A percentile compares a stretch with the other conserved stretches of the same genome.
Conservation (phyloP, 2,113 vertebrate species). For the Scomber japonicus region DNA sequence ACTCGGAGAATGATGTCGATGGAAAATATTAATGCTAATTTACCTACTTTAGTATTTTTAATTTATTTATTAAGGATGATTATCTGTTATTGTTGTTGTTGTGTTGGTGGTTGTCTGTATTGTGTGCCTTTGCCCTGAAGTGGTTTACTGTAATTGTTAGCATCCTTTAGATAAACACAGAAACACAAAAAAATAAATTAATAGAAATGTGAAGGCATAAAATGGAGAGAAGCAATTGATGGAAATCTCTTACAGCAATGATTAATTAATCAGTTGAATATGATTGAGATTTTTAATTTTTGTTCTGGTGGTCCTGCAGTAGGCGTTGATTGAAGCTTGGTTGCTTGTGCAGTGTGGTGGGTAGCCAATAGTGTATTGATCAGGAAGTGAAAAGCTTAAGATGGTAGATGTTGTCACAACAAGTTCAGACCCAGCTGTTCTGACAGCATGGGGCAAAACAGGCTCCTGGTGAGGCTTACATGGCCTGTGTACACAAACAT, state of each 20-base stretch:
- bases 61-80: slow-evolving; percentile 35
- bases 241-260: background rate
- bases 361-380: slow-evolving; percentile 57
- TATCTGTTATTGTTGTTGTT: slow-evolving; percentile 36
- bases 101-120: background rate
- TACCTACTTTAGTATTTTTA: slow-evolving; percentile 33
- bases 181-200: background rate
- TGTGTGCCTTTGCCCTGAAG: slow-evolving; percentile 10
- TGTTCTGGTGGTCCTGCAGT: background rate
- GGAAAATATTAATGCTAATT: slow-evolving; percentile 53
- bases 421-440: slow-evolving; percentile 51
- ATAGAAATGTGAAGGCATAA: background rate
- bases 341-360: slow-evolving; percentile 26
- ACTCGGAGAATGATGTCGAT: slow-evolving; percentile 56
- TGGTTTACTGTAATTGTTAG: background rate
- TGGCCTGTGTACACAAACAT: slow-evolving; percentile 20
- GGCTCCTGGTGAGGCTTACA: slow-evolving; percentile 39
- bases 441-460: slow-evolving; percentile 55
- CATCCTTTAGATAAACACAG: slow-evolving; percentile 30
- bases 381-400: slow-evolving; percentile 30
- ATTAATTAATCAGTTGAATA: slow-evolving; percentile 1
- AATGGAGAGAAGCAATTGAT: background rate
- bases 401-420: slow-evolving; percentile 54
- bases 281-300: slow-evolving; percentile 16
- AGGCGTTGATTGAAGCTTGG: slow-evolving; percentile 13